Base-by-base conservation (phyloP, 2,113 vertebrate genomes). In the Butorides virescens region DNA sequence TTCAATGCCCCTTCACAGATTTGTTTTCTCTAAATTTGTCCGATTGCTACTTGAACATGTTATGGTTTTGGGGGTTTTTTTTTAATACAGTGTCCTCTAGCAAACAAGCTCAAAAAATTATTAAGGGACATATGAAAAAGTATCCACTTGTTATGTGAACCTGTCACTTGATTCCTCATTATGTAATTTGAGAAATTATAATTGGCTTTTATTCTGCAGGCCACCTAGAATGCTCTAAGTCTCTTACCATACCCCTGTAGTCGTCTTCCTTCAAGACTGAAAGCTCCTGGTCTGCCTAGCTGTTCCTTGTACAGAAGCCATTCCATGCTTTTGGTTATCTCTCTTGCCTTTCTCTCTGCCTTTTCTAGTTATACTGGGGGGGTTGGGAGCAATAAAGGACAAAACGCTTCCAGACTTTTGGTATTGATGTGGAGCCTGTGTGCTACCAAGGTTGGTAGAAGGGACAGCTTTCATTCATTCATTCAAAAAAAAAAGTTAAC, bases 401-500 rank as follows among this genome's bases (percentile, higher is more conserved):
- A 90, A 79, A 92, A 93, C 3, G 5, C 34, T 81, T 63, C 49
- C 42, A 55, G 15, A 13, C 13, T 83, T 76, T 39, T 26, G 17
- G 17, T 75, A 42, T 59, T 58, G 59, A 65, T 8, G 7, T 32
- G 13, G 18, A 71, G 32, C 3, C 44, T 16, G 15, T 42, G 46
- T 34, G 5, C 27, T 50, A 34, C 15, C 7, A 68, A 55, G 18
- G 4, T 14, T 66, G 23, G 44, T 53, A 84, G 23, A 86, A 86
- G 17, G 11, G 36, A 49, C 7, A 34, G 0, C 13, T 72, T 50
- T 61, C 3, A 7, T 58, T 70, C 6, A n/a, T 37, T 37, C 37
- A n/a, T n/a, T n/a, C 22, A 37, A 32, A 21, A 10, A 7, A 7
- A 36, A 22, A 23, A 0, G 2, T 3, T 22, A 59, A 37, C 5